Evolutionary conservation across 2,113 vertebrate species (phyloP), one percentile per base, ranked within the genome.

Genomic region (Oreochromis aureus): DNA sequence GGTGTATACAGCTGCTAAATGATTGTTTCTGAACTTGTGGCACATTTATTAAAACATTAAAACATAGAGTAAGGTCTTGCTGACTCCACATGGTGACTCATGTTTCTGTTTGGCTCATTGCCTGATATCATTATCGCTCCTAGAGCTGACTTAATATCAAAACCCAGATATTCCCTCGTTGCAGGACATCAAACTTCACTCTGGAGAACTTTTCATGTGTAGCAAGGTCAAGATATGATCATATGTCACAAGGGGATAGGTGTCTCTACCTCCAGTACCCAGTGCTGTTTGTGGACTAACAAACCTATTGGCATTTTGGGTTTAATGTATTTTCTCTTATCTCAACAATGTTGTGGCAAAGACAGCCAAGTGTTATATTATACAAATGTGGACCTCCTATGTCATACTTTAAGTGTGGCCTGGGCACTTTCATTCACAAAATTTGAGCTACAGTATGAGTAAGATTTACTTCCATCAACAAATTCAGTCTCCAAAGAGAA

Each of bases 161-260:
- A 46, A 86, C 22, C 22, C 51, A 54, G 44, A 84, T 59, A 84
- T 83, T 85, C 53, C 66, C 54, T 87, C 54, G 9, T 83, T 83
- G 54, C 82, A 83, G 76, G 84, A 71, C 86, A 86, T 89, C 61
- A 53, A 48, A 88, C 83, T 87, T 87, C 41, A 71, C 58, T 66
- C 22, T 32, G 7, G 59, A 78, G 41, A 55, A 18, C 24, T 46
- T 61, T 61, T 10, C 63, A 18, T 81, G 24, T 80, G 30, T 82
- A 30, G 76, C 82, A 32, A 81, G 10, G 80, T 82, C 54, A 56
- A 63, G 80, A 61, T 24, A 8, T 59, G 22, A 69, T 81, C 34
- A 27, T 16, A 46, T 59, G 41, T 59, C 39, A n/a, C 55, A 81
- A 59, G 18, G 16, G 9, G 5, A 6, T 51, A 12, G 10, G 6